Evolutionary conservation across 2,888 invertebrate species (phyloP).

Genomic region (Philonicus albiceps): DNA sequence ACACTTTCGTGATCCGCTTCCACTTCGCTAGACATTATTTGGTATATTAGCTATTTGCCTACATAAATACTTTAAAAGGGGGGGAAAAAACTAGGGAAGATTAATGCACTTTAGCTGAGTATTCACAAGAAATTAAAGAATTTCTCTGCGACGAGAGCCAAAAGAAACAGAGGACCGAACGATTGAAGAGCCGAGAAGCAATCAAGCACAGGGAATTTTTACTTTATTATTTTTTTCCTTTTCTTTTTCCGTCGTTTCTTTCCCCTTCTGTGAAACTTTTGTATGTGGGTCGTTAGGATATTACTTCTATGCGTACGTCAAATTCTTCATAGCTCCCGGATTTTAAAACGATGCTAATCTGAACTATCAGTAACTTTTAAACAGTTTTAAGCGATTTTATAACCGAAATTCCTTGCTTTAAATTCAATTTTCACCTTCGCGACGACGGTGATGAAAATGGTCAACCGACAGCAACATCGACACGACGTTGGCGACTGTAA

Average conservation of each 20-base stretch:
- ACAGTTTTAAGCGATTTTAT: conserved; percentile 2
- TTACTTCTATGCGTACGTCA: neutral
- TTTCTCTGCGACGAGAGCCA: neutral
- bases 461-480: conserved; percentile 54
- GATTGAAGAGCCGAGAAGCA: neutral
- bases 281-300: conserved; percentile 34
- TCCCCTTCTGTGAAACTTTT: conserved; percentile 4
- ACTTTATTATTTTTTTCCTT: neutral
- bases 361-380: neutral
- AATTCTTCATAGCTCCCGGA: neutral
- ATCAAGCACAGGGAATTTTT: conserved; percentile 2
- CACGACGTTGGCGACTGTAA: conserved; percentile 57
- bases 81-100: conserved; percentile 8
- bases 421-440: conserved; percentile 43
- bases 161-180: neutral
- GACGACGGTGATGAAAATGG: conserved; percentile 50
- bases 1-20: conserved; percentile 17
- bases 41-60: conserved; percentile 32
- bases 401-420: conserved; percentile 21
- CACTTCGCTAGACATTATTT: conserved; percentile 30
- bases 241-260: neutral
- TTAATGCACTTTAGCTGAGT: conserved; percentile 34
- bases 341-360: neutral
- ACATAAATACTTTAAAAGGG: conserved; percentile 1
- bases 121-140: conserved; percentile 13